Base-by-base conservation (phyloP, 1,140 invertebrate genomes). In the Ylistrum balloti region DNA sequence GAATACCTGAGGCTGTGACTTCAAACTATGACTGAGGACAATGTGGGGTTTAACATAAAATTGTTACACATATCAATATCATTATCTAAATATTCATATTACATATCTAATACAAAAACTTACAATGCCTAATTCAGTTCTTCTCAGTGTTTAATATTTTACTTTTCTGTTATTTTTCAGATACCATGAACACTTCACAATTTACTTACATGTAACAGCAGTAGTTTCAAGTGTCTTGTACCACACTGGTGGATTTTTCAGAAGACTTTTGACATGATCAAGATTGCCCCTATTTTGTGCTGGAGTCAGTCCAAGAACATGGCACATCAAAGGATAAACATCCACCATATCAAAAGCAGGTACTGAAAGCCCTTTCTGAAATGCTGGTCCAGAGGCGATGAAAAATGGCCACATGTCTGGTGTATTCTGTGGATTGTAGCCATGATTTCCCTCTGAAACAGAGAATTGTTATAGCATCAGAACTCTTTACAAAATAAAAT, bases 371-470 rank as follows among this genome's bases (percentile, higher is more conserved):
- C 96, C 94, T 89, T 95, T 93, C 91, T 96, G 95, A 94, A 98
- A 97, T 38, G 96, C 96, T 48, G 97, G 97, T 13, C 97, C 97
- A 85, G 95, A 94, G 0, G 97, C 97, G 90, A 98, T 97, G 93
- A 98, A 98, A 90, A 97, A 97, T 34, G 97, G 97, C 93, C 97
- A 96, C 97, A 98, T 98, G n/a, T 93, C 88, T 10, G 34, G n/a
- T 1, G 92, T 89, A 74, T 89, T 90, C 0, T 56, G 33, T 32
- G 94, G 93, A 91, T 94, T 91, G 88, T 93, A 94, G 0, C 94
- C 94, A 93, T 95, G 94, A 3, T 33, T 86, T 32, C 94, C 94
- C 13, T 22, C 91, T 92, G 41, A 89, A 91, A 89, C 10, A 34
- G 38, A 87, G 88, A 45, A 45, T 45, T 45, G 41, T 13, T 45